phyloP scores from a whole-genome alignment of 2,797 vertebrate genomes.

The Myotis findleyi region DNA sequence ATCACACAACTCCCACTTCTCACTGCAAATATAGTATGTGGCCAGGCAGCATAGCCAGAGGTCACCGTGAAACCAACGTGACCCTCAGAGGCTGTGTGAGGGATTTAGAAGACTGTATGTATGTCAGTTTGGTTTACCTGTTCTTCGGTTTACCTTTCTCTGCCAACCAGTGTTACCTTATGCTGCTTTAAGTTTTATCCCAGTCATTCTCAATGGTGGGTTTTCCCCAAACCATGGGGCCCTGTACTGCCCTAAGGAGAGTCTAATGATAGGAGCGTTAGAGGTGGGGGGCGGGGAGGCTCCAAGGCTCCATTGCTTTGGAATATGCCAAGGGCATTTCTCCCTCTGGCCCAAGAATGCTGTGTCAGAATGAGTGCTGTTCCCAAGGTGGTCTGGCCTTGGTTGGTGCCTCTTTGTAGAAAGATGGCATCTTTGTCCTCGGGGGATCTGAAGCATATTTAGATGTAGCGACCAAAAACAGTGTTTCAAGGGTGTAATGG shows the following conservation, averaged over 20 bases:
- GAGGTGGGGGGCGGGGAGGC: not conserved
- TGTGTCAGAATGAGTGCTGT: not conserved
- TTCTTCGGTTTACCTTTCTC: slow-evolving; percentile 42
- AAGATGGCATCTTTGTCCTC: not conserved
- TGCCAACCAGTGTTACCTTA: slow-evolving; percentile 37
- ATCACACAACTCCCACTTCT: not conserved
- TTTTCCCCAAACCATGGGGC: slow-evolving; percentile 59
- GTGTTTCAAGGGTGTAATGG: not conserved
- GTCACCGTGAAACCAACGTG: slow-evolving; percentile 1
- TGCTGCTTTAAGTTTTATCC: slow-evolving; percentile 22
- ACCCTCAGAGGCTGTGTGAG: slow-evolving; percentile 25
- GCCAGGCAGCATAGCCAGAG: not conserved
- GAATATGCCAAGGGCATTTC: slow-evolving; percentile 34
- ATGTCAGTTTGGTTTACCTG: not conserved
- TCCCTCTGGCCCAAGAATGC: slow-evolving; percentile 17
- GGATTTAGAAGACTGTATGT: not conserved
- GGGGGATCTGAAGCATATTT: not conserved
- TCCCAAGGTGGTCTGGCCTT: not conserved
- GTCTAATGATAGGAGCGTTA: not conserved
- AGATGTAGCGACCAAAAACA: not conserved
- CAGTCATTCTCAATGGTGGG: slow-evolving; percentile 59
- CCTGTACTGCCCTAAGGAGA: slow-evolving; percentile 60
- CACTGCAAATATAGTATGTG: not conserved
- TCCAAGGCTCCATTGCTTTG: slow-evolving; percentile 4
- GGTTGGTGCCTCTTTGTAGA: not conserved